Conservation (phyloP, 2,113 vertebrate genomes). For the Picathartes gymnocephalus region DNA sequence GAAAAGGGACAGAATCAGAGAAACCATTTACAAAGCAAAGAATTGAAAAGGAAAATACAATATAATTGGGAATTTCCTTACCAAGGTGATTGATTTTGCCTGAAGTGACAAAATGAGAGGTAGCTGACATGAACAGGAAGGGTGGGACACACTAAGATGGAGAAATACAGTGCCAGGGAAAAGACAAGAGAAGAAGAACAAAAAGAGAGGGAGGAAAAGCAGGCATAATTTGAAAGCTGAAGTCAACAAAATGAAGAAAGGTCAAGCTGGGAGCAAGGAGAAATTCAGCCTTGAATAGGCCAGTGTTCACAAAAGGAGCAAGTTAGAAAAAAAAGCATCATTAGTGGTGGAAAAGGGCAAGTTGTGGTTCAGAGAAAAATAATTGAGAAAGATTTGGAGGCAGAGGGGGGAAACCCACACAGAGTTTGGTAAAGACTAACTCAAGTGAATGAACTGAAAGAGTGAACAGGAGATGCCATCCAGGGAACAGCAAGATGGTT, state of each 20-base stretch:
- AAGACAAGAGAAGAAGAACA: constrained; percentile 22
- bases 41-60: background rate
- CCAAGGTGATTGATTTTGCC: background rate
- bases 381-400: constrained; percentile 11
- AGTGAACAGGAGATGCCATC: background rate
- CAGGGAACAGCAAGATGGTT: background rate
- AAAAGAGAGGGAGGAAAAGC: constrained; percentile 24
- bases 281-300: constrained; percentile 42
- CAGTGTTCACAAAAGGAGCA: constrained; percentile 56
- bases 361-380: constrained; percentile 51
- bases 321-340: constrained; percentile 40
- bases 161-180: constrained; percentile 23
- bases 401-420: background rate
- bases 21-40: background rate
- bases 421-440: background rate
- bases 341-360: constrained; percentile 55
- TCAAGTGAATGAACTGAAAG: background rate
- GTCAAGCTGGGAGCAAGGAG: constrained; percentile 47
- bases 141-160: constrained; percentile 19
- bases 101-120: constrained; percentile 1
- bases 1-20: background rate
- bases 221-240: constrained; percentile 22
- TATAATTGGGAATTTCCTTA: background rate
- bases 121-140: constrained; percentile 1
- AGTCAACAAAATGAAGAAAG: constrained; percentile 53